Evolutionary conservation across 2,113 vertebrate species (phyloP), one percentile per base, ranked within the genome.

Genomic region (Sinocyclocheilus maitianheensis): DNA sequence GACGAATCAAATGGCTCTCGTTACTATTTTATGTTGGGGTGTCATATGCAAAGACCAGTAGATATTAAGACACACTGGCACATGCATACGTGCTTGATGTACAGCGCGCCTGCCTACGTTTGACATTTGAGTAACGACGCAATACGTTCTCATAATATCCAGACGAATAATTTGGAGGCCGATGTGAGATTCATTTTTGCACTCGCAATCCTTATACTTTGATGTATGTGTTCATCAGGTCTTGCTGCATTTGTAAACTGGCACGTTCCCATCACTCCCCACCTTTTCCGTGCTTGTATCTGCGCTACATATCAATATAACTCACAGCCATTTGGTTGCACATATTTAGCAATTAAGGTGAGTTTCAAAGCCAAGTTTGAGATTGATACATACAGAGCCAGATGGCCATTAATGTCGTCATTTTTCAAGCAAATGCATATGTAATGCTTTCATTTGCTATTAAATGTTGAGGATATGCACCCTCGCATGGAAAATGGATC

Each of bases 301-400:
- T 13, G 46, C 62, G 77, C 77, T 84, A 82, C 79, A 89, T 85
- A 85, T 85, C 83, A 67, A 26, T 87, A 60, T 48, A 85, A 89
- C 83, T 77, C 43, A 53, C 77, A 87, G 81, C 83, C 89, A 90
- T 88, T 90, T 85, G 89, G 83, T 90, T 34, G 83, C 89, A 87
- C 87, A 88, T 90, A 90, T 90, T 90, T 85, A 88, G 85, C 87
- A 90, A 88, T 88, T 88, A 90, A 72, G 87, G 83, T 76, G 75
- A 93, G 95, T 95, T 95, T 92, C 93, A 93, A 93, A 94, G 92
- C 92, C 89, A 90, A 87, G 89, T 88, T 88, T 87, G 26, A 46
- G 87, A 88, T 88, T 88, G 84, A 88, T 87, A 88, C 84, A 78
- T 34, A n/a, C 65, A 69, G 74, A 69, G 83, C 89, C 89, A 90